Evolutionary conservation across 2,797 vertebrate species (phyloP).

Genomic region (Potorous gilbertii): DNA sequence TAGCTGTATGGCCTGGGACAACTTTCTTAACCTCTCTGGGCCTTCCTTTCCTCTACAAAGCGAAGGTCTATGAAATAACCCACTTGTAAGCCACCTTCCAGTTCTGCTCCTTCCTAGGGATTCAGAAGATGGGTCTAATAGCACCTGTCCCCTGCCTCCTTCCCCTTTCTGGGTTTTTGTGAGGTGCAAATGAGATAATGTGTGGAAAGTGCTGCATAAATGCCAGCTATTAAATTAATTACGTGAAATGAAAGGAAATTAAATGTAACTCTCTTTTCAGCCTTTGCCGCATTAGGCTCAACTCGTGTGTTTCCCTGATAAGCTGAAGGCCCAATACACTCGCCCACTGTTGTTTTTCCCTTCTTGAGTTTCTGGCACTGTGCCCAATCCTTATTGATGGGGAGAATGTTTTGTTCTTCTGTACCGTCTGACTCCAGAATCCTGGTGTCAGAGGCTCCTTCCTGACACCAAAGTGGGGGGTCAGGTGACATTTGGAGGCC

Average conservation of each 20-base stretch:
- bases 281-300: not conserved
- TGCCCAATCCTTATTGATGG: not conserved
- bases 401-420: not conserved
- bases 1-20: not conserved
- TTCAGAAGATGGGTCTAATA: not conserved
- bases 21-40: not conserved
- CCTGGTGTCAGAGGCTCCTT: not conserved
- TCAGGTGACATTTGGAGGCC: not conserved
- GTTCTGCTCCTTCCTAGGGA: not conserved
- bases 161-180: not conserved
- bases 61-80: not conserved
- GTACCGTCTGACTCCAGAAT: not conserved
- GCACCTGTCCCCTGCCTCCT: not conserved
- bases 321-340: not conserved
- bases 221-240: conserved; percentile 1
- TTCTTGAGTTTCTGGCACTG: not conserved
- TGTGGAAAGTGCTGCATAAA: not conserved
- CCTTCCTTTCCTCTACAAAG: not conserved
- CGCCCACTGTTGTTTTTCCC: not conserved
- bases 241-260: not conserved
- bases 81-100: not conserved
- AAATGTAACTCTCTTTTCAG: not conserved
- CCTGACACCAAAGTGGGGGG: not conserved
- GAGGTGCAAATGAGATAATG: conserved; percentile 1
- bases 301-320: not conserved